A percentile compares a stretch with the other conserved stretches of the same genome.
These are phyloP conservation scores for Callaeas wilsoni DNA, from an alignment of 2,113 vertebrate genomes.

Conservation along the genomic window DNA sequence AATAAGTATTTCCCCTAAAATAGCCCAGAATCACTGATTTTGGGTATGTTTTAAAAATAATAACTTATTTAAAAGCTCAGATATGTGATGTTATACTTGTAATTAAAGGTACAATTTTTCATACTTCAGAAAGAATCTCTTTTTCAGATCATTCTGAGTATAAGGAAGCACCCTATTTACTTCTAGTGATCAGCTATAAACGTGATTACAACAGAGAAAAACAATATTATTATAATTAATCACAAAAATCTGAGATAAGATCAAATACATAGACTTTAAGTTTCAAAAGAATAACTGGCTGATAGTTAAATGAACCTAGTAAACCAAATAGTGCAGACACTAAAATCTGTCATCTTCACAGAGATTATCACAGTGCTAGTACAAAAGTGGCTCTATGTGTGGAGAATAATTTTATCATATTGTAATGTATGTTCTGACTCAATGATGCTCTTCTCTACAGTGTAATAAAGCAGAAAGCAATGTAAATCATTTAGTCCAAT, in stretches of 20 bases:
- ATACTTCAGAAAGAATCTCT: background rate
- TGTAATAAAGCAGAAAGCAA: conserved; percentile 57
- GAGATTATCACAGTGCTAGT: background rate
- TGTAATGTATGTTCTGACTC: conserved; percentile 60
- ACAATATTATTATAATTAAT: background rate
- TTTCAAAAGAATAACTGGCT: background rate
- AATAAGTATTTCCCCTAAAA: background rate
- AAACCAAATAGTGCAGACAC: background rate
- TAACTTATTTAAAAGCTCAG: background rate
- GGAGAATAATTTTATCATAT: conserved; percentile 65
- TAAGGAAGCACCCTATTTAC: background rate
- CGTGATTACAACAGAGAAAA: background rate
- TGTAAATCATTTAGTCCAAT: conserved; percentile 56
- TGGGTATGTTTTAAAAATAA: background rate
- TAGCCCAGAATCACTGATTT: background rate
- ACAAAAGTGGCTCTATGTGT: background rate
- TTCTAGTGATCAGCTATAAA: background rate
- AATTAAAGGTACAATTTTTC: background rate
- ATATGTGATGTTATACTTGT: background rate
- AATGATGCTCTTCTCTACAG: conserved; percentile 35
- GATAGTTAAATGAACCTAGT: background rate
- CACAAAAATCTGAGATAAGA: background rate
- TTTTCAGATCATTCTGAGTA: background rate
- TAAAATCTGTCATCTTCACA: background rate
- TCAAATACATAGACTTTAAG: background rate